Conservation (phyloP, 2,113 vertebrate species). For the Machaerirhynchus nigripectus region DNA sequence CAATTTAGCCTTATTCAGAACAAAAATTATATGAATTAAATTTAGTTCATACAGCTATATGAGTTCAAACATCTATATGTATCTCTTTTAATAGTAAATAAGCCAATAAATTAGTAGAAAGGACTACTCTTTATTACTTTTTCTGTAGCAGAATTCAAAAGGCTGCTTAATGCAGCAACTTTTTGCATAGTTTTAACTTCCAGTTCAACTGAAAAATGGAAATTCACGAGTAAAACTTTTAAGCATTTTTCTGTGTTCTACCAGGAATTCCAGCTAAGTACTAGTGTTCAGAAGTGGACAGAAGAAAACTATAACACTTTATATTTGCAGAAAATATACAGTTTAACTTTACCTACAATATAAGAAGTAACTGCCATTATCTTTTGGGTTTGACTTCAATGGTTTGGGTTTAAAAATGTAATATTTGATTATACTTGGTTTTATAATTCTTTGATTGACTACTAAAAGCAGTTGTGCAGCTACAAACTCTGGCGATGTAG, state of each 20-base stretch:
- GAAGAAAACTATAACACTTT: background rate
- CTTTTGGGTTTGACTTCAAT: background rate
- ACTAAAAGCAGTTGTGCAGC: background rate
- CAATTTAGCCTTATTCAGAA: background rate
- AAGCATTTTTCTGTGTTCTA: background rate
- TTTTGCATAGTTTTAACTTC: background rate
- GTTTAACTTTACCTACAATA: background rate
- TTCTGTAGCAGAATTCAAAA: background rate
- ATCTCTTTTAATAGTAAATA: background rate
- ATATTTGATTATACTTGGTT: background rate
- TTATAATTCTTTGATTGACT: background rate
- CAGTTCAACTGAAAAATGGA: background rate
- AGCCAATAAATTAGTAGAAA: background rate
- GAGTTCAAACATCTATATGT: background rate
- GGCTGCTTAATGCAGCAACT: background rate
- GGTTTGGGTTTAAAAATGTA: background rate
- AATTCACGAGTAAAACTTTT: background rate
- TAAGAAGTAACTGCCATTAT: background rate
- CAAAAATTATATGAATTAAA: background rate
- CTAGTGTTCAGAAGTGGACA: background rate
- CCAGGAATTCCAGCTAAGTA: background rate
- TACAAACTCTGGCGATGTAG: background rate
- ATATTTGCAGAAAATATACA: background rate
- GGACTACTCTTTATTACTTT: background rate
- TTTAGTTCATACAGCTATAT: background rate